Conservation (phyloP, 2,797 vertebrate species). For the Pseudocheirus occidentalis region DNA sequence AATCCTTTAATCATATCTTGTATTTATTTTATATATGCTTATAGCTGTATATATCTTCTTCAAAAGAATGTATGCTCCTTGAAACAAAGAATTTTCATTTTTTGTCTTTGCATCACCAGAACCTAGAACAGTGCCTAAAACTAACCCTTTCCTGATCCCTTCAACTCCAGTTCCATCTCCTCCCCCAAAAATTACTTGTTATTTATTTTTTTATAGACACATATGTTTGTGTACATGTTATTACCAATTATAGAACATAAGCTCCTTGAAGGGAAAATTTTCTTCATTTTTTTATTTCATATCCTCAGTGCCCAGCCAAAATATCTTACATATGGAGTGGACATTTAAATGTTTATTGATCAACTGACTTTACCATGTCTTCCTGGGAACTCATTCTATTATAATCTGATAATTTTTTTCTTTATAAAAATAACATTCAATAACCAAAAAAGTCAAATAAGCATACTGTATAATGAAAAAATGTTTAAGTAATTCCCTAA, state of each 20-base stretch:
- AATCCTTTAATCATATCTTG: not conserved
- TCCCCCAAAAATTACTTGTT: not conserved
- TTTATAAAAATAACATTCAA: not conserved
- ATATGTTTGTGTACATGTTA: not conserved
- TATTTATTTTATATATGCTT: not conserved
- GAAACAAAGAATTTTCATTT: not conserved
- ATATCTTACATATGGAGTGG: not conserved
- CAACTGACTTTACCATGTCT: not conserved
- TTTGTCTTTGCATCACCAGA: not conserved
- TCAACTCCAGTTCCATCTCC: not conserved
- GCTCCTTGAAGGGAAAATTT: not conserved
- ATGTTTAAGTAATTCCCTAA: not conserved
- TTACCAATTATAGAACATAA: not conserved
- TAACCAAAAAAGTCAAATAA: not conserved
- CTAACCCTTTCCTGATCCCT: not conserved
- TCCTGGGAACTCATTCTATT: not conserved
- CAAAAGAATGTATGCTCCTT: not conserved
- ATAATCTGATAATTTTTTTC: not conserved
- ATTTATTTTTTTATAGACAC: not conserved
- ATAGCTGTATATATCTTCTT: not conserved
- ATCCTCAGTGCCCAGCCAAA: not conserved
- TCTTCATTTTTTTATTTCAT: not conserved
- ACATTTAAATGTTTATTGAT: not conserved
- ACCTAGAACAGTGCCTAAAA: not conserved
- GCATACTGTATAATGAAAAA: not conserved